phyloP scores from a whole-genome alignment of 2,888 invertebrate species.

The Alitta virens region DNA sequence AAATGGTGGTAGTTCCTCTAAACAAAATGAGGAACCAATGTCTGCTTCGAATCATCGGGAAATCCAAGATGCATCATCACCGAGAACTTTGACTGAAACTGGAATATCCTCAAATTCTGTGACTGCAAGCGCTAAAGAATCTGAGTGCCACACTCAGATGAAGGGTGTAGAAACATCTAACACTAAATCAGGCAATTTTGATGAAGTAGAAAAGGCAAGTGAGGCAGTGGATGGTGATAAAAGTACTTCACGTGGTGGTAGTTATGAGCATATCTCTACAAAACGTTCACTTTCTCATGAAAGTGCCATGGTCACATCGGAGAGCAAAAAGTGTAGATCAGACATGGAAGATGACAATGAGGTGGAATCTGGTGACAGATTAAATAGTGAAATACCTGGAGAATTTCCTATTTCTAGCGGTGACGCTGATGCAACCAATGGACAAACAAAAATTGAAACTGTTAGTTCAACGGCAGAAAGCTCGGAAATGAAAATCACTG shows the following conservation, averaged over 20 bases:
- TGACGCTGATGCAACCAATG: neutral
- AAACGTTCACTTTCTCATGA: neutral
- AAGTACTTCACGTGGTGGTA: neutral
- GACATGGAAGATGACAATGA: neutral
- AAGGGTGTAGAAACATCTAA: neutral
- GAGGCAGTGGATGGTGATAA: neutral
- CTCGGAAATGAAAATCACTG: neutral
- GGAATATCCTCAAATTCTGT: too few species aligned
- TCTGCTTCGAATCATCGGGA: too few species aligned
- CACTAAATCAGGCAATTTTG: neutral
- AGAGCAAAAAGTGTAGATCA: neutral
- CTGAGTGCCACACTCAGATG: too few species aligned
- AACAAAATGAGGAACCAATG: too few species aligned
- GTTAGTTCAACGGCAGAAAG: neutral
- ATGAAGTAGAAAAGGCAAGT: neutral
- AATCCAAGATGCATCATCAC: too few species aligned
- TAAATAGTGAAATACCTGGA: too few species aligned
- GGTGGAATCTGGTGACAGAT: neutral
- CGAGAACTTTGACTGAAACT: too few species aligned
- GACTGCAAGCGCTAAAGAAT: too few species aligned
- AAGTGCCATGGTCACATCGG: neutral
- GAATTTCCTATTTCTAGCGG: neutral
- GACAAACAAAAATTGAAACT: neutral
- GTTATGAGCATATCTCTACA: neutral
- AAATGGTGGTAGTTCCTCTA: neutral